Evolutionary conservation across 2,113 vertebrate species (phyloP).

Genomic region (Marcusenius ussheri): DNA sequence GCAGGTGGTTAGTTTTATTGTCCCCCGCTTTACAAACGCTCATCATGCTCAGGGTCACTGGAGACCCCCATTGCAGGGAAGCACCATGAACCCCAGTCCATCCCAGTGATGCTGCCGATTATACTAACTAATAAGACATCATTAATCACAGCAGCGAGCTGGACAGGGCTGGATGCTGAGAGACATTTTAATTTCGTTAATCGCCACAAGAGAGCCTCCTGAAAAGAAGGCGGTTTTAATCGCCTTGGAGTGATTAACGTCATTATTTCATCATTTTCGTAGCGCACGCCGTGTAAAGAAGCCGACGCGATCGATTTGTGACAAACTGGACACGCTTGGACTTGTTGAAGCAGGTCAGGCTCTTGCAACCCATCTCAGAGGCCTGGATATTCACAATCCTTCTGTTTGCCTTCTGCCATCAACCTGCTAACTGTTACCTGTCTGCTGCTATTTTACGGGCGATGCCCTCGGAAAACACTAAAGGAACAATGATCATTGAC

Average conservation of each 20-base stretch:
- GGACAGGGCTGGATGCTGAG: neutral
- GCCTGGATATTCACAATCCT: neutral
- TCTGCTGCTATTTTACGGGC: neutral
- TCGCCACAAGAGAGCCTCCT: neutral
- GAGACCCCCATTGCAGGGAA: neutral
- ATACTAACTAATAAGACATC: neutral
- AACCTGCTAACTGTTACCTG: neutral
- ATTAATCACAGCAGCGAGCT: neutral
- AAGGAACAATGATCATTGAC: neutral
- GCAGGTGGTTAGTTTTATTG: neutral
- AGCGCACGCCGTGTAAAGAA: neutral
- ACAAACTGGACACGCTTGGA: neutral
- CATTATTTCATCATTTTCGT: neutral
- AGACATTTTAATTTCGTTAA: neutral
- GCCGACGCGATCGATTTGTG: neutral
- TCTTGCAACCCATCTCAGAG: neutral
- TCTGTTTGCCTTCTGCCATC: neutral
- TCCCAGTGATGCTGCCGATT: neutral
- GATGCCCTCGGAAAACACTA: neutral
- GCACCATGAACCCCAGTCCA: neutral
- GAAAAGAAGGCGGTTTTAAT: neutral
- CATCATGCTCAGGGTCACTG: neutral
- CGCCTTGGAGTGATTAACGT: neutral
- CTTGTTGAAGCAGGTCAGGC: neutral
- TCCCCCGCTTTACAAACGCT: neutral